Base-by-base conservation (phyloP, 1,140 invertebrate species). In the Diprion similis region DNA sequence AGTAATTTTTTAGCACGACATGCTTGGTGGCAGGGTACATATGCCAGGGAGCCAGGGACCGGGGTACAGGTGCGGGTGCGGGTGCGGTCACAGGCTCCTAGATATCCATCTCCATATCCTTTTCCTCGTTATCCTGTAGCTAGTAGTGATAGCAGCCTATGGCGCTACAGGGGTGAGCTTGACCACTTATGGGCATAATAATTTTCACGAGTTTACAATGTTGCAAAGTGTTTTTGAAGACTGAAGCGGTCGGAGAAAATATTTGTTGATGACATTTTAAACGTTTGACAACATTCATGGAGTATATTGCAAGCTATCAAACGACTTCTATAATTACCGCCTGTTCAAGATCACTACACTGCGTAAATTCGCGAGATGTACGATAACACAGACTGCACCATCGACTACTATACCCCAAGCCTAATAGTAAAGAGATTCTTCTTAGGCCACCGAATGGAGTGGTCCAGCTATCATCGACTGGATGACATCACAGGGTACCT, bases 391-490 rank as follows among this genome's bases (percentile, higher is more conserved):
- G 24, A 37, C 24, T 37, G 2, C 24, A 37, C 24, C 6, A 37
- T 37, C 24, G 24, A 37, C 24, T 37, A 37, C 24, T 37, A 6
- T 1, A 6, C 24, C 24, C 6, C 24, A 37, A 37, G 24, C 24
- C 24, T 37, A 37, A 37, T 37, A 37, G 24, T 37, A 37, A 18
- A 46, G 18, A n/a, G 13, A 64, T 7, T 11, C 24, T 65, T 68
- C 13, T 15, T 46, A 88, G 94, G 94, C 74, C 94, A 96, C 82
- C 90, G 92, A 24, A 91, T 96, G 89, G 94, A 94, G 69, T 96
- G 94, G 93, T 90, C 91, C 76, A 91, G 92, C 67, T 96, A 96
- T 80, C 94, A 95, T 83, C 89, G 92, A 46, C 76, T 94, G 7
- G 87, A 89, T 37, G 94, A 95, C 77, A 94, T 95, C 64, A 85